These are phyloP conservation scores for Vombatus ursinus DNA, from an alignment of 2,113 vertebrate species.

Conservation along the genomic window DNA sequence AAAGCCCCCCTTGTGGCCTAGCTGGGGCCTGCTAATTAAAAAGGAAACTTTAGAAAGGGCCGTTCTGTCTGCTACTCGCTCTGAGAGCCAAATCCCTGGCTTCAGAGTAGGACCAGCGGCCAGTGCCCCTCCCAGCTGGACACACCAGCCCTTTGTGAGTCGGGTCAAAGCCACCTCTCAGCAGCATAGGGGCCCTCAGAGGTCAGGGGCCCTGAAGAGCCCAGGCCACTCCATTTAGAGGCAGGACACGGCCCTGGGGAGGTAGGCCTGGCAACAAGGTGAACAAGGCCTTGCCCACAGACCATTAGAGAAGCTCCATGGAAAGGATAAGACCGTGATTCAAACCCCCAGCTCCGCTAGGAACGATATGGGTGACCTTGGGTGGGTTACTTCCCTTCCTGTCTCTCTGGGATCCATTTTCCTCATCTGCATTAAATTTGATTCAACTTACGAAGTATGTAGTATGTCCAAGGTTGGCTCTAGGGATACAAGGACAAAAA, in stretches of 20 bases:
- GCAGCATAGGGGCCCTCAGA: not conserved
- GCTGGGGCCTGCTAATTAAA: not conserved
- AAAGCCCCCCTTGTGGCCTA: not conserved
- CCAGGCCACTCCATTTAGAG: not conserved
- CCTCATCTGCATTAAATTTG: not conserved
- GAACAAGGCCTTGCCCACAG: not conserved
- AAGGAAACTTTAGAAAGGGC: slow-evolving; percentile 1
- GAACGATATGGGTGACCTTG: not conserved
- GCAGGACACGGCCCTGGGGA: not conserved
- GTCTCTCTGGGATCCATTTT: not conserved
- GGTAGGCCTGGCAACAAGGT: not conserved
- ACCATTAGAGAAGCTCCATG: not conserved
- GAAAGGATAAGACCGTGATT: not conserved
- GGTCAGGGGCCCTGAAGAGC: not conserved
- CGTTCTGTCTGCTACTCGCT: not conserved
- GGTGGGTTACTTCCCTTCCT: not conserved
- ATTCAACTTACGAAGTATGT: not conserved
- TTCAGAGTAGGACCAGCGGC: not conserved
- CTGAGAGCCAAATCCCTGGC: not conserved
- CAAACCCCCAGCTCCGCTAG: not conserved
- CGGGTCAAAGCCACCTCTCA: not conserved
- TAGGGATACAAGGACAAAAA: not conserved
- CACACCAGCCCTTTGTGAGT: not conserved
- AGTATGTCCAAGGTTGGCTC: not conserved
- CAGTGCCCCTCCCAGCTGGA: not conserved